phyloP scores from a whole-genome alignment of 35 echinoderm and acorn worm genomes.

The Ophiothrix spiculata region DNA sequence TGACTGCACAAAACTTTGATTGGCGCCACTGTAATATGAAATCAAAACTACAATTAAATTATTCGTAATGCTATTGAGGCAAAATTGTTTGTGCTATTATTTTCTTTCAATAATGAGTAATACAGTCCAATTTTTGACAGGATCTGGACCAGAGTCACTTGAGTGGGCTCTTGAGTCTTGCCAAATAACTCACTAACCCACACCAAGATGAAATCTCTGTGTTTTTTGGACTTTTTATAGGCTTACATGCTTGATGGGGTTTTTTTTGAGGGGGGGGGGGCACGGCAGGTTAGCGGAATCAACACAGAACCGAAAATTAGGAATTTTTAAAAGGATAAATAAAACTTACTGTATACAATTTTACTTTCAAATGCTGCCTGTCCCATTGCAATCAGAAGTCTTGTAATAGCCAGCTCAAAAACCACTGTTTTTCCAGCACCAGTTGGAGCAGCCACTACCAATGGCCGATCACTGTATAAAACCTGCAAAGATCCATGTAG shows the following conservation, averaged over 20 bases:
- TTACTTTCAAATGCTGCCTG: constrained; percentile 22
- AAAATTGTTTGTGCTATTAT: not conserved
- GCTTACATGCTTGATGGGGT: not conserved
- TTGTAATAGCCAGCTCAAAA: constrained; percentile 70
- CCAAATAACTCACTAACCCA: not conserved
- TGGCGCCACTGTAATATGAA: constrained; percentile 71
- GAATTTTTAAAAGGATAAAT: not conserved
- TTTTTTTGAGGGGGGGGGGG: not conserved
- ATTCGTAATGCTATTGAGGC: too few species aligned
- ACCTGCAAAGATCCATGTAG: too few species aligned
- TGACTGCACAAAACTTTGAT: constrained; percentile 81
- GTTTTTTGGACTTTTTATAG: too few species aligned
- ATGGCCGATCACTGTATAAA: constrained; percentile 61
- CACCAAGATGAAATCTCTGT: too few species aligned
- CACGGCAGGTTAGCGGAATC: not conserved
- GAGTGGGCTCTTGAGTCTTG: not conserved
- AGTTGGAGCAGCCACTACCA: constrained; percentile 77
- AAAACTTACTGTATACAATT: constrained; percentile 80
- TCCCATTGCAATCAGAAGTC: constrained; percentile 53
- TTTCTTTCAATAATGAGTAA: not conserved
- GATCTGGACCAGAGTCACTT: not conserved
- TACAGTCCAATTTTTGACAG: not conserved
- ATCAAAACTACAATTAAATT: too few species aligned
- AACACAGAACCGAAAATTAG: not conserved
- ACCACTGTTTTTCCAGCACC: constrained; percentile 70